Conservation (phyloP, 2,113 vertebrate species). For the Poeciliopsis occidentalis region DNA sequence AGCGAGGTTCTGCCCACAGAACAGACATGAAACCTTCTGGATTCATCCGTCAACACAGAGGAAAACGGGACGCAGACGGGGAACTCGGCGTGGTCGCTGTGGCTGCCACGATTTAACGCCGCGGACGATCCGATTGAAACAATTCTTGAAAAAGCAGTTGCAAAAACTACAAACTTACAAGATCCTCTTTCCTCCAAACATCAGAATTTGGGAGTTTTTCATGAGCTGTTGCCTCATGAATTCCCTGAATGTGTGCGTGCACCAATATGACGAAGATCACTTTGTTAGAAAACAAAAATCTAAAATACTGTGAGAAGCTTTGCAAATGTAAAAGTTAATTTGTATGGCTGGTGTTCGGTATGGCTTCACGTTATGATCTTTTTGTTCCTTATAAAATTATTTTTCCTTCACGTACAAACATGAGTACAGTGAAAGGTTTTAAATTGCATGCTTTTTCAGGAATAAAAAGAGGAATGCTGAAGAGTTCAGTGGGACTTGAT, state of each 20-base stretch:
- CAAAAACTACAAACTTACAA: constrained; percentile 13
- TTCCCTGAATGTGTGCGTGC: constrained; percentile 53
- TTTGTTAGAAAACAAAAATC: neutral
- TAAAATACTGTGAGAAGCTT: constrained; percentile 18
- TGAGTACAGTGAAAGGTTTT: constrained; percentile 48
- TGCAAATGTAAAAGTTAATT: constrained; percentile 20
- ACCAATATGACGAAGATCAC: constrained; percentile 20
- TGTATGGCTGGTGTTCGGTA: constrained; percentile 70
- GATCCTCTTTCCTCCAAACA: constrained; percentile 7
- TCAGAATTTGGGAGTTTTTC: neutral
- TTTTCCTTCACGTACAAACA: constrained; percentile 15
- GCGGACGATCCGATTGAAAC: neutral
- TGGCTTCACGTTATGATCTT: constrained; percentile 57
- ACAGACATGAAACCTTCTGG: constrained; percentile 78
- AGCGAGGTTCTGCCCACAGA: constrained; percentile 76
- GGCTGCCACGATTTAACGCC: neutral
- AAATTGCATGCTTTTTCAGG: constrained; percentile 57
- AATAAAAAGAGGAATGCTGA: constrained; percentile 49
- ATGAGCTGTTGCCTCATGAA: neutral
- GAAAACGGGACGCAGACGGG: constrained; percentile 13
- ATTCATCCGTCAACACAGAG: constrained; percentile 75
- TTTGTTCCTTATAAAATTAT: constrained; percentile 10
- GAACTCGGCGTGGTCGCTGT: constrained; percentile 3
- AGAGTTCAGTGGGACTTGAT: constrained; percentile 39
- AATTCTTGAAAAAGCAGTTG: constrained; percentile 12